Percentiles rank a stretch among this genome's conserved stretches.
Conservation (phyloP, 2,888 invertebrate species). For the Apodemia duryi region DNA sequence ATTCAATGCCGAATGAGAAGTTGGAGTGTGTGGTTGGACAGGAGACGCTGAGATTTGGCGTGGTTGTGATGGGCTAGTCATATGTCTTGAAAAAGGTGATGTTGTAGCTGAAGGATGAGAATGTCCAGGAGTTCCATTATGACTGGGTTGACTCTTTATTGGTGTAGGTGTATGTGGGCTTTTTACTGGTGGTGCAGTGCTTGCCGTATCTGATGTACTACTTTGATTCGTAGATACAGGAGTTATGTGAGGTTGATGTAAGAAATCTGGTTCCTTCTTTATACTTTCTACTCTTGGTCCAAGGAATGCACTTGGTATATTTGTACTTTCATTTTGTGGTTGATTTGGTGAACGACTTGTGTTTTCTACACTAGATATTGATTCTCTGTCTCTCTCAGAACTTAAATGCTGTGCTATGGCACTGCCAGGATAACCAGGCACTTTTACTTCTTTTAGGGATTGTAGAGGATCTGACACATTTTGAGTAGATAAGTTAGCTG, state of each 20-base stretch:
- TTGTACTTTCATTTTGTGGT: slow-evolving; percentile 68
- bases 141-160: slow-evolving; percentile 67
- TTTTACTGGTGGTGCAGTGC: slow-evolving; percentile 77
- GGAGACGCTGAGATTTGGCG: slow-evolving; percentile 74
- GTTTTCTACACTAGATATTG: slow-evolving; percentile 69
- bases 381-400: slow-evolving; percentile 71
- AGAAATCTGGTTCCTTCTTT: slow-evolving; percentile 86
- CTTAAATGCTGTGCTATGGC: slow-evolving; percentile 70
- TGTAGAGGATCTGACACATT: slow-evolving; percentile 84
- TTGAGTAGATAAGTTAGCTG: slow-evolving; percentile 74
- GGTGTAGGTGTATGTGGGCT: slow-evolving; percentile 77
- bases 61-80: slow-evolving; percentile 70
- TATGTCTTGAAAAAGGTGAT: slow-evolving; percentile 72
- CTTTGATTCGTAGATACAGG: slow-evolving; percentile 73
- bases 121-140: slow-evolving; percentile 62
- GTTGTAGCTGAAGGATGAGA: slow-evolving; percentile 65
- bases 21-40: slow-evolving; percentile 65
- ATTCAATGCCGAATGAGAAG: slow-evolving; percentile 81
- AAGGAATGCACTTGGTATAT: slow-evolving; percentile 75
- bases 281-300: slow-evolving; percentile 85
- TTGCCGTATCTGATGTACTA: slow-evolving; percentile 59
- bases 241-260: slow-evolving; percentile 71
- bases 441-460: slow-evolving; percentile 88
- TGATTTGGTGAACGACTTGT: slow-evolving; percentile 70
- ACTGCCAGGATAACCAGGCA: slow-evolving; percentile 83